Evolutionary conservation across 2,888 invertebrate species (phyloP), one percentile per base, ranked within the genome.

Genomic region (Phaonia tiefii): DNA sequence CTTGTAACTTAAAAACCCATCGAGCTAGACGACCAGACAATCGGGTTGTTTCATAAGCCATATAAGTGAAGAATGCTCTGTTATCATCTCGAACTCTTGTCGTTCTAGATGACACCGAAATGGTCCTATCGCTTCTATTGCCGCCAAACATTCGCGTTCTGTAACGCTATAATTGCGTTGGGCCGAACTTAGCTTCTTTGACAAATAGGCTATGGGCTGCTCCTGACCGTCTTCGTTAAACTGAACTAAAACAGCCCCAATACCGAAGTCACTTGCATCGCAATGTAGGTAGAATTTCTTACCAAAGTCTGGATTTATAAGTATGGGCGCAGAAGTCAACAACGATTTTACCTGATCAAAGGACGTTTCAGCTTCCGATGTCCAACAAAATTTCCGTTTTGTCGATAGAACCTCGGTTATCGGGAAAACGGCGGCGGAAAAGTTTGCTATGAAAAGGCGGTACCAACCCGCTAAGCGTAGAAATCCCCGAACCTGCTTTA

Each of bases 91-190:
- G 11, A 44, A 44, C 44, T 44, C 70, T 22, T 75, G 8, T 56
- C 74, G 7, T 76, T 74, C 44, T 76, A 82, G 13, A 69, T 79
- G 51, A 77, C 74, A 13, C 69, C 70, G 1, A 60, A 31, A 13
- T 65, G 20, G 10, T 80, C 60, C 1, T 54, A 37, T n/a, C 31
- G 13, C 31, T 39, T 20, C 4, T 70, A 54, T 51, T 80, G 80
- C 22, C 10, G 44, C 44, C 2, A 44, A n/a, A 13, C 13, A 44
- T 44, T 44, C 44, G 4, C 8, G 4, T 13, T 44, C 44, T n/a
- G 10, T 44, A n/a, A 44, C 44, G 13, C 7, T 8, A 13, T 44
- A 44, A 11, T 44, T 44, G 2, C n/a, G 4, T 44, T 44, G 44
- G 44, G 44, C 44, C 2, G 7, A 8, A 44, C 11, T 44, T n/a